These are phyloP conservation scores for Plagiodera versicolora DNA, from an alignment of 2,888 invertebrate genomes.

Conservation along the genomic window DNA sequence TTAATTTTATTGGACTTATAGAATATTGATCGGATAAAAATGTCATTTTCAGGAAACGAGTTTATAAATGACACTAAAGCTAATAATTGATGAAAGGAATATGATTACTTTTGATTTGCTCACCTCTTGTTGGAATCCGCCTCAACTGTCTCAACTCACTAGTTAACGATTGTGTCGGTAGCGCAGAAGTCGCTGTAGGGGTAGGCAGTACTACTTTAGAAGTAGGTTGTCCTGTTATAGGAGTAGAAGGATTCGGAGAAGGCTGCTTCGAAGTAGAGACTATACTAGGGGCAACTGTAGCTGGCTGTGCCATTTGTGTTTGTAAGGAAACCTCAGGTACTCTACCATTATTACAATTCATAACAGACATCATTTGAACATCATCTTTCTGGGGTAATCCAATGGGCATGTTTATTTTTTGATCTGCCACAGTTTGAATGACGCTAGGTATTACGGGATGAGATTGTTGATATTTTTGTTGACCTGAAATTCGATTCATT, in stretches of 20 bases:
- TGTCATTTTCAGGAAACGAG: too few relatives aligned
- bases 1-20: too few relatives aligned
- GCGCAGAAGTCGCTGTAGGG: conserved; percentile 1
- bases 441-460: neutral
- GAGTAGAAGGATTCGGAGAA: neutral
- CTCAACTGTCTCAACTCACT: conserved; percentile 47
- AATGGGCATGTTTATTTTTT: neutral
- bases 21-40: too few relatives aligned
- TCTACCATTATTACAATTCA: conserved; percentile 40
- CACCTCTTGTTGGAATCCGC: conserved; percentile 39
- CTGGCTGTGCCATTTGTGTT: neutral
- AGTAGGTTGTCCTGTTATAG: neutral
- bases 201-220: neutral
- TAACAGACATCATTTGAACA: conserved; percentile 17
- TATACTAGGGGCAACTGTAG: neutral
- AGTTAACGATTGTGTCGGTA: conserved; percentile 34
- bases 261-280: neutral
- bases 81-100: too few relatives aligned
- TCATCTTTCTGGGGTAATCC: conserved; percentile 4
- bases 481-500: neutral
- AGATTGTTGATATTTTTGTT: conserved; percentile 4
- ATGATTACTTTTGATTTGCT: neutral
- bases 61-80: too few relatives aligned
- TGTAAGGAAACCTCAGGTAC: conserved; percentile 35
- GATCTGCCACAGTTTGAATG: neutral